Evolutionary conservation across 2,888 invertebrate species (phyloP).

Genomic region (Macrophya alboannulata): DNA sequence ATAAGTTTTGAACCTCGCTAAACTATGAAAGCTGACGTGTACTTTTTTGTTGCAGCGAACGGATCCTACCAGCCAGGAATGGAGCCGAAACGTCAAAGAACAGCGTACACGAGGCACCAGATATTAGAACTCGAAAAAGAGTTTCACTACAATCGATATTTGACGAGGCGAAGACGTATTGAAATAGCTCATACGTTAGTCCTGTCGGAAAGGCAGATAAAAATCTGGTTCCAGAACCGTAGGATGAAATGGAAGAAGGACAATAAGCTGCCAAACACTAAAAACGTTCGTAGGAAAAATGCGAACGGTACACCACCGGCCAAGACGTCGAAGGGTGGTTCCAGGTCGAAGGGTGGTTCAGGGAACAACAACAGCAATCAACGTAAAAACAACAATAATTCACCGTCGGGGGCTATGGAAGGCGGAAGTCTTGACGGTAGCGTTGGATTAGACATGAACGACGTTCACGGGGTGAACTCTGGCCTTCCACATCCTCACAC

Average conservation of each 20-base stretch:
- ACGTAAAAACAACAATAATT: conserved; percentile 83
- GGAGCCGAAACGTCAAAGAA: conserved; percentile 97
- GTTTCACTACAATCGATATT: conserved; percentile 98
- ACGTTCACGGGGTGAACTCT: conserved; percentile 70
- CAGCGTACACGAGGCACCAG: conserved; percentile 98
- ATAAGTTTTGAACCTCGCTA: background rate
- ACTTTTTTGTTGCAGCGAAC: conserved; percentile 87
- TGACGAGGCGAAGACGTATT: conserved; percentile 96
- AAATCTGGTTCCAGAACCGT: conserved; percentile 94
- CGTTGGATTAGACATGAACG: conserved; percentile 73
- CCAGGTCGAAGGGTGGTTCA: conserved; percentile 73
- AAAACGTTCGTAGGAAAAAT: conserved; percentile 86
- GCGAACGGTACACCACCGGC: conserved; percentile 77
- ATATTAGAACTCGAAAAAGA: conserved; percentile 98
- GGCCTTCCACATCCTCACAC: conserved; percentile 68
- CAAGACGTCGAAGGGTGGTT: conserved; percentile 68
- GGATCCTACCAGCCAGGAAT: conserved; percentile 94
- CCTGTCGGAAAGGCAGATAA: conserved; percentile 94
- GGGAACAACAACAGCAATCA: conserved; percentile 85
- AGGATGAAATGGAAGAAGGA: conserved; percentile 94
- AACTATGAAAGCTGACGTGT: background rate
- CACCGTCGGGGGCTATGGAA: conserved; percentile 76
- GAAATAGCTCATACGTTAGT: conserved; percentile 98
- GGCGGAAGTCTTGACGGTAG: conserved; percentile 74
- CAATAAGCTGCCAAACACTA: conserved; percentile 94